A percentile compares a stretch with the other conserved stretches of the same genome.
Conservation (phyloP, 2,113 vertebrate genomes). For the Aplodontia rufa region DNA sequence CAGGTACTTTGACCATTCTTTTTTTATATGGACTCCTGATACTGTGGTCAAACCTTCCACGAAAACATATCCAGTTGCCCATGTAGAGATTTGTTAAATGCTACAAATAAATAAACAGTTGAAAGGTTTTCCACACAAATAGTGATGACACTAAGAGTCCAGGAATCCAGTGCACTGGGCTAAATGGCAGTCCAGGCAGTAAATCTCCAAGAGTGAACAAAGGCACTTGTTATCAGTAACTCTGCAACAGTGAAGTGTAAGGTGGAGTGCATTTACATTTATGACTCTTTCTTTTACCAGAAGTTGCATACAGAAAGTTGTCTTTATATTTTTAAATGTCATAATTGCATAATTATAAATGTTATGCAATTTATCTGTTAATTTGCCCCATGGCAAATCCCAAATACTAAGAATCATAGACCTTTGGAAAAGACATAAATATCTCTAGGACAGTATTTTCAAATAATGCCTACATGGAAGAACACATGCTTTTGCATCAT, state of each 20-base stretch:
- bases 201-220: background rate
- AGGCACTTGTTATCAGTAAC: background rate
- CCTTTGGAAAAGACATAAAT: slow-evolving; percentile 31
- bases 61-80: background rate
- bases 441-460: slow-evolving; percentile 17
- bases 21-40: slow-evolving; percentile 34
- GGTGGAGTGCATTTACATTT: background rate
- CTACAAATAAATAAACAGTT: slow-evolving; percentile 23
- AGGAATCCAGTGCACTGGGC: background rate
- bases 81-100: background rate
- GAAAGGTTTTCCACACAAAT: slow-evolving; percentile 19
- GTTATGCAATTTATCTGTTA: background rate
- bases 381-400: slow-evolving; percentile 5
- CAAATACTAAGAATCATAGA: slow-evolving; percentile 15
- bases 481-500: background rate
- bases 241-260: background rate
- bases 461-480: background rate
- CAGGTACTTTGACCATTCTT: background rate
- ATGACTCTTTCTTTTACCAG: background rate
- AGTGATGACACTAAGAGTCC: background rate
- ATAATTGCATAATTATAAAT: slow-evolving; percentile 23
- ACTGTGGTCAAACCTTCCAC: background rate
- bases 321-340: slow-evolving; percentile 28
- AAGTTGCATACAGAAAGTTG: background rate
- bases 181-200: background rate